Conservation (phyloP, 1,140 invertebrate species). For the Trinorchestia longiramus region DNA sequence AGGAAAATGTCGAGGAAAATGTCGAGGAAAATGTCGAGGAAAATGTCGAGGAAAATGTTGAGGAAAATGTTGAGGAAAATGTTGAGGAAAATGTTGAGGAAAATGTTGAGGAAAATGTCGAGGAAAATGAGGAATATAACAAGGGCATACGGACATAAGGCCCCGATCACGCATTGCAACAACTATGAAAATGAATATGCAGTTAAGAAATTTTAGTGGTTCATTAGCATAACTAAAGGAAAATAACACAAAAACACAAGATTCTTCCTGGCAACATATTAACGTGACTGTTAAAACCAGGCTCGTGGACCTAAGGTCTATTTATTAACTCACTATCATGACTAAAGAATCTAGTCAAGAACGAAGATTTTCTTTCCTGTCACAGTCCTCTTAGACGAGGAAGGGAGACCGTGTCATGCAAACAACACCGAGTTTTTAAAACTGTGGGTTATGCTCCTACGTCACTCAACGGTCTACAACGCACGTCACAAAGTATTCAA, state of each 20-base stretch:
- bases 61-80: no score
- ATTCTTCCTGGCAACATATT: no score
- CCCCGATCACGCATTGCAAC: not conserved
- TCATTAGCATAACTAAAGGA: not conserved
- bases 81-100: no score
- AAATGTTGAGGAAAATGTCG: no score
- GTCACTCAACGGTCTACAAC: not conserved
- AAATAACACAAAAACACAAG: no score
- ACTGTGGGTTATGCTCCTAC: not conserved
- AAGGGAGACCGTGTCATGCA: not conserved
- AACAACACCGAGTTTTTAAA: not conserved
- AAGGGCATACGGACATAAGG: no score
- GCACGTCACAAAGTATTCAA: not conserved
- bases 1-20: no score
- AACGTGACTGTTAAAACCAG: no score
- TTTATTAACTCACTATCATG: not conserved
- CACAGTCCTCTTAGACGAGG: not conserved
- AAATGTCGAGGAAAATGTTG: no score
- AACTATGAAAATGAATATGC: not conserved
- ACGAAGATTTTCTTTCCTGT: not conserved
- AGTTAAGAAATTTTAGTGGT: not conserved
- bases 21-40: no score
- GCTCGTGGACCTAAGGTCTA: no score
- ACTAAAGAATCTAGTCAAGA: not conserved
- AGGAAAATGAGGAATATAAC: no score